phyloP scores from a whole-genome alignment of 2,888 invertebrate genomes.

The Calameuta idolon region DNA sequence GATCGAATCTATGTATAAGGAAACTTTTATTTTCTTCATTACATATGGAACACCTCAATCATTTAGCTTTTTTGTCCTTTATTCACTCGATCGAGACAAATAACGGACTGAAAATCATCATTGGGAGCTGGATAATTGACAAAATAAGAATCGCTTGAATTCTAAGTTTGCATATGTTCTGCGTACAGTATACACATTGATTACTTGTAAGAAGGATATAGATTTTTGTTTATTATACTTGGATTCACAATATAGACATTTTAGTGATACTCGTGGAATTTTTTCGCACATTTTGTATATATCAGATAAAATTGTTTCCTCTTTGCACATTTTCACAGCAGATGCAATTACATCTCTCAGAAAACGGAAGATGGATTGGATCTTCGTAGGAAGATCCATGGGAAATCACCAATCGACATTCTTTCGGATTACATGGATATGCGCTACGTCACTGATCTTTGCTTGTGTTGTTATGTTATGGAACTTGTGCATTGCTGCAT shows the following conservation, averaged over 20 bases:
- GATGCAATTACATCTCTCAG: neutral
- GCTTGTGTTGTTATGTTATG: slow-evolving; percentile 38
- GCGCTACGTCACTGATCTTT: neutral
- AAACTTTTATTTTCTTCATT: too few relatives aligned
- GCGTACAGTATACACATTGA: neutral
- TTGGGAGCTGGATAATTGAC: too few relatives aligned
- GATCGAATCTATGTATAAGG: neutral
- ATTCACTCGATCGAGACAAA: too few relatives aligned
- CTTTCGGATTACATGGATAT: neutral
- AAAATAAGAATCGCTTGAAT: too few relatives aligned
- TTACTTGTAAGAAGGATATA: neutral
- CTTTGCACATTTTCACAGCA: neutral
- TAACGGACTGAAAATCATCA: too few relatives aligned
- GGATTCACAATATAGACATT: neutral
- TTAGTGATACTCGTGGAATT: neutral
- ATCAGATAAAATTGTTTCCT: neutral
- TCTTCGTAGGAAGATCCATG: neutral
- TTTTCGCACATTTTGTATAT: neutral
- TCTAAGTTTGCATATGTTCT: too few relatives aligned
- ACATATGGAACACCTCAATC: too few relatives aligned
- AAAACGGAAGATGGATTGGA: neutral
- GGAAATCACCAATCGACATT: neutral
- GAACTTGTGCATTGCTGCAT: slow-evolving; percentile 31
- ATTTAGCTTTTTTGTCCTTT: too few relatives aligned
- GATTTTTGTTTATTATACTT: neutral